A percentile compares a stretch with the other conserved stretches of the same genome.
These are phyloP conservation scores for Cephalopterus ornatus DNA, from an alignment of 2,113 vertebrate species.

Conservation along the genomic window DNA sequence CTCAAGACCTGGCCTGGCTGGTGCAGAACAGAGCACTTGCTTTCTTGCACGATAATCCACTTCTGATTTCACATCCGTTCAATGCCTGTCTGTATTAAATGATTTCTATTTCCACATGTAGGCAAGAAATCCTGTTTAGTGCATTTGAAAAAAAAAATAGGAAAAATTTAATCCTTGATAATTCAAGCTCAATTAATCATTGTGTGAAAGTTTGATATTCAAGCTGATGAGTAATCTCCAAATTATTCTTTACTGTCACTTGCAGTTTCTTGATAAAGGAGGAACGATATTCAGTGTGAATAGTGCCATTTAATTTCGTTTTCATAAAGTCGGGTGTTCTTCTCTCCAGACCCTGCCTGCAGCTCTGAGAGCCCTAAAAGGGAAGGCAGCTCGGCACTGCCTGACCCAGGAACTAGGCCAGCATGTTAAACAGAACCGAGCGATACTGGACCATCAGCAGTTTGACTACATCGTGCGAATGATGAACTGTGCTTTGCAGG, in stretches of 20 bases:
- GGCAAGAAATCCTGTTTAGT: neutral
- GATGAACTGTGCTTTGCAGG: constrained; percentile 98
- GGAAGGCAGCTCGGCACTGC: constrained; percentile 93
- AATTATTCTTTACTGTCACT: neutral
- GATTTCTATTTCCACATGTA: neutral
- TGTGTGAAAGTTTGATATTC: neutral
- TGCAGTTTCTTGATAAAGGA: neutral
- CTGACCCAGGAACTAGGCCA: constrained; percentile 90
- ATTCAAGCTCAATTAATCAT: neutral
- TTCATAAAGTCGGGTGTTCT: neutral
- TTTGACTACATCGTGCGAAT: constrained; percentile 95
- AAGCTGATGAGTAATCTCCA: neutral
- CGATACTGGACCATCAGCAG: constrained; percentile 96
- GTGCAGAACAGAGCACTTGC: neutral
- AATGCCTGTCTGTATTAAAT: neutral
- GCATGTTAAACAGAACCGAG: constrained; percentile 92
- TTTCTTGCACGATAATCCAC: neutral
- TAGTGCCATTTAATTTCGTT: neutral
- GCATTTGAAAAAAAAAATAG: neutral
- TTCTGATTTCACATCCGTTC: neutral
- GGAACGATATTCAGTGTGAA: neutral
- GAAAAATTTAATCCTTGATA: neutral
- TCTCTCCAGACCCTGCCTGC: constrained; percentile 88
- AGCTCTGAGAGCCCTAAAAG: constrained; percentile 92
- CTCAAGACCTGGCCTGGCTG: neutral